Percentiles rank a stretch among this genome's conserved stretches.
Conservation (phyloP, 1,140 invertebrate genomes). For the Nebria ingens region DNA sequence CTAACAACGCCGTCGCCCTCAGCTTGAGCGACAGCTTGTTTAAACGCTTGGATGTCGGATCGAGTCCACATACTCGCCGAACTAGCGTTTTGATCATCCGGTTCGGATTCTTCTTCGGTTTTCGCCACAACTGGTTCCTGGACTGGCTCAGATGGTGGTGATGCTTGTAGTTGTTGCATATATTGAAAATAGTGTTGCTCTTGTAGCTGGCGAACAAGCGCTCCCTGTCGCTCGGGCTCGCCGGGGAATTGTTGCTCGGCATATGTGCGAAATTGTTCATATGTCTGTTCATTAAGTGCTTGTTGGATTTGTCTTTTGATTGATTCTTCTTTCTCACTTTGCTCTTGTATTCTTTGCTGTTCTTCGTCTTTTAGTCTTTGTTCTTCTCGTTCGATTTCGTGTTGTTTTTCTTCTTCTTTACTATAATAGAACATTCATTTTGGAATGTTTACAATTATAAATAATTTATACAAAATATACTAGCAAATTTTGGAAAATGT, state of each 20-base stretch:
- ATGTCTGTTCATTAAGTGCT: conserved; percentile 93
- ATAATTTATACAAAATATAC: too few species aligned
- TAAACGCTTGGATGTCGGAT: conserved; percentile 84
- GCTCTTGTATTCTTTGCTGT: conserved; percentile 46
- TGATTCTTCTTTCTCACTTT: conserved; percentile 46
- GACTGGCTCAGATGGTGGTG: neutral
- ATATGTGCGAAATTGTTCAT: conserved; percentile 83
- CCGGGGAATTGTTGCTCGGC: conserved; percentile 92
- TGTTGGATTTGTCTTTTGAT: conserved; percentile 81
- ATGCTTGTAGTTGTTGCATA: conserved; percentile 68
- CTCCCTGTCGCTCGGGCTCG: conserved; percentile 85
- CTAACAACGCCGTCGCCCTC: conserved; percentile 91
- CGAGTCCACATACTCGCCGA: conserved; percentile 92
- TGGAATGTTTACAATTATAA: too few species aligned
- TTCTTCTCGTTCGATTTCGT: conserved; percentile 39
- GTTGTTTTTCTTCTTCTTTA: conserved; percentile 28
- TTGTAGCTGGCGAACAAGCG: conserved; percentile 85
- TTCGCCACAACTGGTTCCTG: neutral
- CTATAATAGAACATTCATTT: too few species aligned
- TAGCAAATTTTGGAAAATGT: too few species aligned
- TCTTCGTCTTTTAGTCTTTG: conserved; percentile 51
- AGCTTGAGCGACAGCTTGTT: conserved; percentile 74
- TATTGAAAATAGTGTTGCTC: conserved; percentile 98
- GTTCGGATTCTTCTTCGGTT: neutral
- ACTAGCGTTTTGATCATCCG: neutral